Evolutionary conservation across 1,140 invertebrate genomes (phyloP).

Genomic region (Berghia stephanieae): DNA sequence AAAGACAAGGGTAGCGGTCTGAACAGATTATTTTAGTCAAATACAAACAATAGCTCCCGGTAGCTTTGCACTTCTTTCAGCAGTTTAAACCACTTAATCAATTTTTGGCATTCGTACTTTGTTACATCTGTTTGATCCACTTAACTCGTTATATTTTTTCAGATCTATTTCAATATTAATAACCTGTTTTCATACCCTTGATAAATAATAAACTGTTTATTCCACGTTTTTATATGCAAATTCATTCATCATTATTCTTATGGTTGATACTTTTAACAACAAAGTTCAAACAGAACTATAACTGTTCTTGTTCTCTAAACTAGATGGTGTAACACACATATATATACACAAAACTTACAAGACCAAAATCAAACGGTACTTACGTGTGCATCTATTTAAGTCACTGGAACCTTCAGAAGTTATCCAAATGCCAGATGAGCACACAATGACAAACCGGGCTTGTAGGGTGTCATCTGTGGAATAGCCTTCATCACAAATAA

Average conservation of each 20-base stretch:
- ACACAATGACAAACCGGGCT: slow-evolving; percentile 33
- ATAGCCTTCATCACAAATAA: slow-evolving; percentile 36
- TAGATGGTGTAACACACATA: too few relatives aligned
- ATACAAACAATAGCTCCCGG: neutral
- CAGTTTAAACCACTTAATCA: neutral
- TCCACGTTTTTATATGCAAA: neutral
- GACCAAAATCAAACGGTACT: neutral
- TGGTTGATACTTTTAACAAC: neutral
- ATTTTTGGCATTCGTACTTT: neutral
- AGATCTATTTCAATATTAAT: neutral
- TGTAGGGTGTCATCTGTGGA: slow-evolving; percentile 26
- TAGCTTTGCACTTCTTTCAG: neutral
- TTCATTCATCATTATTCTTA: neutral
- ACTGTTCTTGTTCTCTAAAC: too few relatives aligned
- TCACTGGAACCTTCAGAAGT: slow-evolving; percentile 22
- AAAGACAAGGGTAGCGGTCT: neutral
- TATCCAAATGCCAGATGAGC: slow-evolving; percentile 35
- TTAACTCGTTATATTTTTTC: neutral
- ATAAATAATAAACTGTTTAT: neutral
- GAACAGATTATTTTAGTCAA: neutral
- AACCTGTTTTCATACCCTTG: neutral
- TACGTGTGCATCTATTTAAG: slow-evolving; percentile 33
- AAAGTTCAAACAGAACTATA: neutral
- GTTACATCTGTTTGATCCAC: neutral
- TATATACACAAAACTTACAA: too few relatives aligned